Evolutionary conservation across 2,797 vertebrate genomes (phyloP).

Genomic region (Hippopotamyrus pictus): DNA sequence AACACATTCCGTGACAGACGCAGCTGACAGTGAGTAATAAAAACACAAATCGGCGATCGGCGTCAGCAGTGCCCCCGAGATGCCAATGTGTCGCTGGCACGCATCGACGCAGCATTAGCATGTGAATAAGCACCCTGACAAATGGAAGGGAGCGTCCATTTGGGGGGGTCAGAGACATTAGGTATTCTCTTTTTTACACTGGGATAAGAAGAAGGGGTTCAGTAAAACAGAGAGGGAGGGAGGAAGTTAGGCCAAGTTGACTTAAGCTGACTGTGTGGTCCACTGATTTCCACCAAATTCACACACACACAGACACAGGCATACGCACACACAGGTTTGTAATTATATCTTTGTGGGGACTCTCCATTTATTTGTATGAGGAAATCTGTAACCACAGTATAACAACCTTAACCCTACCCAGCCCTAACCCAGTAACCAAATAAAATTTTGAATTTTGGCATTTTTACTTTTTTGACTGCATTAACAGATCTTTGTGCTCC

Average conservation of each 20-base stretch:
- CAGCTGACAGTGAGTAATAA: slow-evolving; percentile 3
- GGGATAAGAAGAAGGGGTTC: background rate
- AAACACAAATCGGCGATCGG: background rate
- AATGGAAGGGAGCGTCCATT: slow-evolving; percentile 15
- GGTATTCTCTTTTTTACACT: background rate
- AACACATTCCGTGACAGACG: background rate
- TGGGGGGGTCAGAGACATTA: too few species aligned
- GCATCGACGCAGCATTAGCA: slow-evolving; percentile 29
- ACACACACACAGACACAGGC: background rate
- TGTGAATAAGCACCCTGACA: slow-evolving; percentile 26
- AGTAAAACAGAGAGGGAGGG: background rate
- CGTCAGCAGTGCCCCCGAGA: background rate
- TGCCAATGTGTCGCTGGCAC: slow-evolving; percentile 1
- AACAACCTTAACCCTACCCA: background rate
- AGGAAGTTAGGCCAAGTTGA: background rate
- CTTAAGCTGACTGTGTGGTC: background rate
- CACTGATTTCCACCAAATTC: background rate
- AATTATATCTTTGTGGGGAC: background rate
- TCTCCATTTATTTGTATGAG: background rate
- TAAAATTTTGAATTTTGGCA: background rate
- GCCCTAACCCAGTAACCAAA: background rate
- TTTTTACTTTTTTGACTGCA: background rate
- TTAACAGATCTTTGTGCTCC: background rate
- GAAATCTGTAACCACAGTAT: background rate
- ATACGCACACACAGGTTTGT: background rate